These are phyloP conservation scores for Harpagus bidentatus DNA, from an alignment of 2,113 vertebrate genomes.

Conservation along the genomic window DNA sequence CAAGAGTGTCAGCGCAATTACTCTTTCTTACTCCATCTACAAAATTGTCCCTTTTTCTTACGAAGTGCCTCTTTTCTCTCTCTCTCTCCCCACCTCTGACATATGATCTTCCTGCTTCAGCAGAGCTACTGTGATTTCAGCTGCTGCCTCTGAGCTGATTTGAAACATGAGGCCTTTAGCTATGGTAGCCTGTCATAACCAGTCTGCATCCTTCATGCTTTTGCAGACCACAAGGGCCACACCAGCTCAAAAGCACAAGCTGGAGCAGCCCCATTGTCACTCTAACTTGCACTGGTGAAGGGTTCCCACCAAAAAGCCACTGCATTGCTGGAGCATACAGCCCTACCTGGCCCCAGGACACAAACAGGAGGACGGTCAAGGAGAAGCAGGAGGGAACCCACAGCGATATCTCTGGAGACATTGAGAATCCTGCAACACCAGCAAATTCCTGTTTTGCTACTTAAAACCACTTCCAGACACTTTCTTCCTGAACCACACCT, in stretches of 20 bases:
- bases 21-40: background rate
- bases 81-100: background rate
- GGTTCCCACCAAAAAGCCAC: background rate
- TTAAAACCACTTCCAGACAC: background rate
- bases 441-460: background rate
- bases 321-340: background rate
- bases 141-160: background rate
- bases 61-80: fast-evolving
- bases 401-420: background rate
- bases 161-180: background rate
- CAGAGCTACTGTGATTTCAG: background rate
- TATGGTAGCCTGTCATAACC: background rate
- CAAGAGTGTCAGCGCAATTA: background rate
- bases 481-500: background rate
- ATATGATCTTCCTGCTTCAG: background rate
- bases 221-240: background rate
- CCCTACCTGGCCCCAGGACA: background rate
- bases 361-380: background rate
- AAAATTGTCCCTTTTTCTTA: background rate
- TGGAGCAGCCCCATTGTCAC: fast-evolving
- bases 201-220: background rate
- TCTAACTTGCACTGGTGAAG: background rate
- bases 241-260: background rate
- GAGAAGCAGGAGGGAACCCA: background rate
- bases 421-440: background rate